Evolutionary conservation across 2,113 vertebrate genomes (phyloP).

Genomic region (Nothobranchius furzeri): DNA sequence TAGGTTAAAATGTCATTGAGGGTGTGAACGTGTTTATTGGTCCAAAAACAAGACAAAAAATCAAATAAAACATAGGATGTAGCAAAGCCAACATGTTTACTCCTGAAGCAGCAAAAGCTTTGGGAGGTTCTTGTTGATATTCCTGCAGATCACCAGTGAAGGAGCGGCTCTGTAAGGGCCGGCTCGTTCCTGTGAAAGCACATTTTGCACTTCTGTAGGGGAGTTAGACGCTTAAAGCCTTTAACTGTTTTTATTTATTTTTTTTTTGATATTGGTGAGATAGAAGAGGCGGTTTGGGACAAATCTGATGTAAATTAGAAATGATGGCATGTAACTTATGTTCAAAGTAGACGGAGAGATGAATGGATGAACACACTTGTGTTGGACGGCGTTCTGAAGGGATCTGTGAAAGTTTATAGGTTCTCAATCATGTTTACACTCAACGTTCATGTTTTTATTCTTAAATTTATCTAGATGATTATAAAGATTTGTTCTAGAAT

Average conservation of each 20-base stretch:
- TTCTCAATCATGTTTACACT: conserved; percentile 2
- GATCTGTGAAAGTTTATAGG: too few species aligned
- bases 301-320: background rate
- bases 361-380: background rate
- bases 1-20: background rate
- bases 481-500: too few species aligned
- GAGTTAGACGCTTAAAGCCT: background rate
- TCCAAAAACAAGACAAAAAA: background rate
- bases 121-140: background rate
- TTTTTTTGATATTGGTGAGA: background rate
- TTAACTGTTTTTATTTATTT: background rate
- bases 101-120: too few species aligned
- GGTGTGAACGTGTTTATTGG: background rate
- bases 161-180: too few species aligned
- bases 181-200: background rate
- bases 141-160: background rate
- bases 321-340: background rate
- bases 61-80: background rate
- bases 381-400: too few species aligned
- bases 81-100: background rate
- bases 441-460: background rate
- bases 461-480: background rate
- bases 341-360: background rate
- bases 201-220: conserved; percentile 4
- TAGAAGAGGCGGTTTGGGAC: background rate